phyloP scores from a whole-genome alignment of 2,888 invertebrate genomes.

The Ennomos quercinarius region DNA sequence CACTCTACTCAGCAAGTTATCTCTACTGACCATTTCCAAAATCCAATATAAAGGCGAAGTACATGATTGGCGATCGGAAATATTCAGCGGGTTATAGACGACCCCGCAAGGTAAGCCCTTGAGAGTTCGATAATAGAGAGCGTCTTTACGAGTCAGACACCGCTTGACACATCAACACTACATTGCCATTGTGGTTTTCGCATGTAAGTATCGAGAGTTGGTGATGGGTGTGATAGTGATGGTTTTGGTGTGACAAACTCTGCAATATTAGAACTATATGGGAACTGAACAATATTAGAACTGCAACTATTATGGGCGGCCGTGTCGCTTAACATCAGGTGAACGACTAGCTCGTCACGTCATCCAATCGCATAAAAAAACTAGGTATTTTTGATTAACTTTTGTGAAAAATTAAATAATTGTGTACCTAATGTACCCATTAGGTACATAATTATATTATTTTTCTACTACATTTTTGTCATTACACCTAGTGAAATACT shows the following conservation, averaged over 20 bases:
- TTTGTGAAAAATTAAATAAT: too few species aligned
- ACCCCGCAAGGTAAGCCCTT: constrained; percentile 62
- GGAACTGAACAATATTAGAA: too few species aligned
- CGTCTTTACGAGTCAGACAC: constrained; percentile 78
- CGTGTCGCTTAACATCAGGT: too few species aligned
- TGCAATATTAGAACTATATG: too few species aligned
- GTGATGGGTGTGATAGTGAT: constrained; percentile 1
- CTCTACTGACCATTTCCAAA: constrained; percentile 12
- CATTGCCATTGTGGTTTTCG: constrained; percentile 49
- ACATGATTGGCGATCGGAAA: constrained; percentile 40
- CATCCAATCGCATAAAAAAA: too few species aligned
- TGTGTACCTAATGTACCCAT: too few species aligned
- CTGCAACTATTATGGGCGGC: too few species aligned
- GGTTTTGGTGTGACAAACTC: constrained; percentile 23
- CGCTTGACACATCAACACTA: constrained; percentile 76
- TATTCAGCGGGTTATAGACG: constrained; percentile 50
- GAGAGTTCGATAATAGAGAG: constrained; percentile 72
- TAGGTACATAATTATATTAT: too few species aligned
- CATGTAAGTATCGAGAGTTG: neutral
- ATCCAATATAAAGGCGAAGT: constrained; percentile 5
- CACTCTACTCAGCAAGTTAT: neutral
- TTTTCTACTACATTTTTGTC: too few species aligned
- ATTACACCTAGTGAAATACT: too few species aligned
- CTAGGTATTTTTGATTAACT: too few species aligned
- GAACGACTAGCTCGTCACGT: too few species aligned